Base-by-base conservation (phyloP, 2,888 invertebrate genomes). In the Microplitis manilae region DNA sequence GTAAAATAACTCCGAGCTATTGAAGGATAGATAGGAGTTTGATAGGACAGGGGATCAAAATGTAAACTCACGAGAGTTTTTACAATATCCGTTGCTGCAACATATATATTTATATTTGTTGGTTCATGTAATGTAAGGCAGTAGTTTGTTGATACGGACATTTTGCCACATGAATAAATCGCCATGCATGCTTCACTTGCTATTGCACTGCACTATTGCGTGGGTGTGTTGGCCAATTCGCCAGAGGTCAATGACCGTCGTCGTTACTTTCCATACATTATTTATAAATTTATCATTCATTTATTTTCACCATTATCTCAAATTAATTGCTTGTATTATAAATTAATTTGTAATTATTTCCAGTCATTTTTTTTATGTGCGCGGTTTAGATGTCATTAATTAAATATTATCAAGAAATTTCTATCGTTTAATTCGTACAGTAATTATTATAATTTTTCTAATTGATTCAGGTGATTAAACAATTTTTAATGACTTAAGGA, bases 131-230 rank as follows among this genome's bases (percentile, higher is more conserved):
- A 69, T 61, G 64, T 70, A 72, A 68, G 15, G 60, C 13, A 75
- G 72, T 60, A 38, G 62, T 73, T 61, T 73, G 30, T 76, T 73
- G 72, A 76, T 72, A 61, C 15, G 61, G 62, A 62, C 67, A 30
- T 72, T 73, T 61, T 20, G 50, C 75, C 38, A 70, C 70, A 72
- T 72, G 68, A 76, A 72, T 76, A 73, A 73, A 73, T 68, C 68
- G 72, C 68, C 60, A 70, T 39, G 38, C 17, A 50, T 50, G 50
- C 50, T 50, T 50, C 50, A 50, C 50, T 50, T 50, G 50, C 9
- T 50, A 13, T 50, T 50, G 2, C 13, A 50, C 50, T 50, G 13
- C 50, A 40, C 39, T 38, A 60, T 71, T 20, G n/a, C 15, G 50
- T 6, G 13, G 50, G 6, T 30, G 7, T 69, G 6, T 41, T 50